Evolutionary conservation across 1,140 invertebrate species (phyloP).

Genomic region (Anadara kagoshimensis): DNA sequence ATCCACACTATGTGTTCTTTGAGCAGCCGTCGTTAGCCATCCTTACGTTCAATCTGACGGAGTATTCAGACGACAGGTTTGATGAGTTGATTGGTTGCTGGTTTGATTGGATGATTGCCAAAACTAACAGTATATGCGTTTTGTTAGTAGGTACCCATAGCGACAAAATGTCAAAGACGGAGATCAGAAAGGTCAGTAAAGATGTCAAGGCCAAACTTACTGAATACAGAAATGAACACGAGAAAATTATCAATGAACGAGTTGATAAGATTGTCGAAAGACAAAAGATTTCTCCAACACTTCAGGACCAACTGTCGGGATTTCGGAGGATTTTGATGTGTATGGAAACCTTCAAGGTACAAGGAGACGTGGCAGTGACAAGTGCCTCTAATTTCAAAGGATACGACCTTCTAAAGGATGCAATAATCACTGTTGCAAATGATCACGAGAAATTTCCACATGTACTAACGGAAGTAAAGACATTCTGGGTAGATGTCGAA

Average conservation of each 20-base stretch:
- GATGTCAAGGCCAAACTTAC: constrained; percentile 47
- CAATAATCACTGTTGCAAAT: constrained; percentile 55
- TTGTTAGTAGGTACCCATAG: constrained; percentile 67
- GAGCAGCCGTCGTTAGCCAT: constrained; percentile 64
- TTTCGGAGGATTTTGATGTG: constrained; percentile 60
- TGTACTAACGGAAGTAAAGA: constrained; percentile 59
- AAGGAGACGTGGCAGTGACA: constrained; percentile 60
- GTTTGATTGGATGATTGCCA: constrained; percentile 71
- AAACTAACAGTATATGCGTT: constrained; percentile 64
- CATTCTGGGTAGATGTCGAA: constrained; percentile 70
- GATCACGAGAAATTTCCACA: constrained; percentile 64
- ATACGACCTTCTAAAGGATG: constrained; percentile 56
- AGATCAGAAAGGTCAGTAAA: constrained; percentile 49
- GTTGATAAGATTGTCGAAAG: constrained; percentile 61
- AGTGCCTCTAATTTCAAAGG: constrained; percentile 57
- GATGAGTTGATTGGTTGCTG: constrained; percentile 63
- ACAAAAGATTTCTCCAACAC: constrained; percentile 62
- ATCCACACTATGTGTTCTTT: constrained; percentile 65
- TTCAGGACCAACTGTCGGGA: constrained; percentile 65
- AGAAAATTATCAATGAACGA: constrained; percentile 54
- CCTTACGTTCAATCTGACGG: constrained; percentile 68
- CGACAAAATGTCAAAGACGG: constrained; percentile 51
- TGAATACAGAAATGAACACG: constrained; percentile 39
- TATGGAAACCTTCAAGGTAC: constrained; percentile 54
- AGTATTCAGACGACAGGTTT: constrained; percentile 58